These are phyloP conservation scores for Limonius californicus DNA, from an alignment of 1,140 invertebrate genomes.

Conservation along the genomic window DNA sequence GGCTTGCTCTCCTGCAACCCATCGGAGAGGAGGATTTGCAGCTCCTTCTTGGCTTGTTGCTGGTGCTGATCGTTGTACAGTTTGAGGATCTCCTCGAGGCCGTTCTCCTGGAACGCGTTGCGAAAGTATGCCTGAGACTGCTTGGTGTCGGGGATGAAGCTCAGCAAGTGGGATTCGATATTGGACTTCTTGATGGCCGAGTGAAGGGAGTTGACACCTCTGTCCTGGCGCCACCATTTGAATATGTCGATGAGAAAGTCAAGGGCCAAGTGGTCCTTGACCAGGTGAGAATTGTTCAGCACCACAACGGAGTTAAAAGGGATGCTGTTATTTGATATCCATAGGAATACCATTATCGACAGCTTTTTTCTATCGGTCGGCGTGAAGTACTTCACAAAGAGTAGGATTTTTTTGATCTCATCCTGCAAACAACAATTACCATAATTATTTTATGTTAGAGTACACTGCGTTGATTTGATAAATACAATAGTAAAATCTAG, in stretches of 20 bases:
- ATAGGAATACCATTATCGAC: conserved; percentile 88
- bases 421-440: conserved; percentile 84
- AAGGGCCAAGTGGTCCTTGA: conserved; percentile 91
- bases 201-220: conserved; percentile 80
- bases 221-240: conserved; percentile 86
- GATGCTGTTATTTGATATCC: conserved; percentile 86
- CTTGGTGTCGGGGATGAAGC: conserved; percentile 91
- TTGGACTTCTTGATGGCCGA: conserved; percentile 84
- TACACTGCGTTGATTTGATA: too few relatives aligned
- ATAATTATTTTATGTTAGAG: too few relatives aligned
- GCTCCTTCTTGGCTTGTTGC: conserved; percentile 77
- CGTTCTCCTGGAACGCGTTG: conserved; percentile 78
- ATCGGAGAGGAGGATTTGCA: conserved; percentile 71
- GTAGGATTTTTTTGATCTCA: conserved; percentile 93
- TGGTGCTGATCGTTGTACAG: conserved; percentile 87
- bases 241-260: conserved; percentile 92
- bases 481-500: too few relatives aligned
- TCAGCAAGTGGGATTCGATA: conserved; percentile 82
- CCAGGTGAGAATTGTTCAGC: conserved; percentile 85
- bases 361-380: conserved; percentile 85
- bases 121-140: conserved; percentile 85
- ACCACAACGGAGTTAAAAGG: conserved; percentile 79
- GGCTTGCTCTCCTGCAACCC: conserved; percentile 78
- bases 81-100: conserved; percentile 81
- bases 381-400: conserved; percentile 93